These are phyloP conservation scores for Cheilosia impressa DNA, from an alignment of 2,888 invertebrate genomes.

Conservation along the genomic window DNA sequence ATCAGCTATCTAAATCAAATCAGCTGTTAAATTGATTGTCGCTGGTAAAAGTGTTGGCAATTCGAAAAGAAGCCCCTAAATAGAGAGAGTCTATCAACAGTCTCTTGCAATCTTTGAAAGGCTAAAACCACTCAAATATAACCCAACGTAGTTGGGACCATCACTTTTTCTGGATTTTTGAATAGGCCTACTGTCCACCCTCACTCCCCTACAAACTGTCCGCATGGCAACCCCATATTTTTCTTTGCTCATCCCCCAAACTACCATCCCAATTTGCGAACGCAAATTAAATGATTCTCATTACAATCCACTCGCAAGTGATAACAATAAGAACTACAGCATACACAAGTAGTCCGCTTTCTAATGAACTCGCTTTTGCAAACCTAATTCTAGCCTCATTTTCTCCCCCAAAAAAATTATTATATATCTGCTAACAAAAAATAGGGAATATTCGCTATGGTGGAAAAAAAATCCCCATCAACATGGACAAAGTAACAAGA, in stretches of 20 bases:
- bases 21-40: too few species aligned
- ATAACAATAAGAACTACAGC: conserved; percentile 65
- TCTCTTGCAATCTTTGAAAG: too few species aligned
- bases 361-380: conserved; percentile 66
- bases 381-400: conserved; percentile 73
- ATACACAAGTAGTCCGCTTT: conserved; percentile 36
- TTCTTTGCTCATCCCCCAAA: background rate
- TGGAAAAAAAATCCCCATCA: conserved; percentile 21
- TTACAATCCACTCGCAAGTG: conserved; percentile 67
- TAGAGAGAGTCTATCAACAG: too few species aligned
- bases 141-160: too few species aligned
- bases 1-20: too few species aligned
- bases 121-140: too few species aligned
- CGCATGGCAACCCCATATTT: background rate
- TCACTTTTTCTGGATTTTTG: too few species aligned
- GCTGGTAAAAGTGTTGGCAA: too few species aligned
- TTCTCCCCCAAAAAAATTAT: conserved; percentile 14
- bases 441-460: conserved; percentile 11
- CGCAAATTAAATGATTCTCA: conserved; percentile 61
- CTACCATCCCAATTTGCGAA: conserved; percentile 26
- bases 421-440: background rate
- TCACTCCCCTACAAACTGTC: background rate
- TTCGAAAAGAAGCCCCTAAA: too few species aligned
- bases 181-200: background rate
- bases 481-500: conserved; percentile 57